Base-by-base conservation (phyloP, 2,888 invertebrate genomes). In the Entomobrya multifasciata region DNA sequence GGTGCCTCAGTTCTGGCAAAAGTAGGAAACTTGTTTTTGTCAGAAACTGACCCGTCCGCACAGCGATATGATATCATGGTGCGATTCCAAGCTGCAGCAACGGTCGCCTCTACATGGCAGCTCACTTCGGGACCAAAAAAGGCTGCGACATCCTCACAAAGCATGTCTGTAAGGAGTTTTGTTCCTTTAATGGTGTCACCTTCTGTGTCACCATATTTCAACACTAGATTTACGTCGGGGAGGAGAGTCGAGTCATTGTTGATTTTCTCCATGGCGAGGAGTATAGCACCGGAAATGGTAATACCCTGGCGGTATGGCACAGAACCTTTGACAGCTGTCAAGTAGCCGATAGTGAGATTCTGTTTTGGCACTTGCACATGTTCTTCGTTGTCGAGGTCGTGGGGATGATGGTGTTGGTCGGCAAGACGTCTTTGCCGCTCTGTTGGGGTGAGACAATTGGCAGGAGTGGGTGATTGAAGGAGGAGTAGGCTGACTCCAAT, bases 41-140 rank as follows among this genome's bases (percentile, higher is more conserved):
- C 94, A 52, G 98, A 97, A 20, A 97, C 97, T 93, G 95, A 95
- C 92, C 96, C 95, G 93, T 98, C 98, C 25, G 97, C 96, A 93
- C 98, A 98, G 96, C 97, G 98, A 93, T 98, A 98, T 92, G 98
- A 97, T 93, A 99, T 97, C 97, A 99, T 98, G 86, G 98, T 98
- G 92, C 98, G 95, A 94, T 98, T 98, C 92, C 96, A 95, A 65
- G 98, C 96, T 92, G 98, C 97, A 27, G 98, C 96, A 79, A 99
- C 95, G 91, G 97, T 96, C 79, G 98, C 98, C 93, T 98, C 98
- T n/a, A 97, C 97, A 92, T 96, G 95, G 93, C 99, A 99, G 77
- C 95, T 95, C 86, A 97, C 97, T 93, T 99, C 99, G 1, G 98
- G 98, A 3, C 99, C 99, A 92, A 99, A 97, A 94, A 98, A 97